These are phyloP conservation scores for Falco peregrinus DNA, from an alignment of 2,797 vertebrate genomes.

Conservation along the genomic window DNA sequence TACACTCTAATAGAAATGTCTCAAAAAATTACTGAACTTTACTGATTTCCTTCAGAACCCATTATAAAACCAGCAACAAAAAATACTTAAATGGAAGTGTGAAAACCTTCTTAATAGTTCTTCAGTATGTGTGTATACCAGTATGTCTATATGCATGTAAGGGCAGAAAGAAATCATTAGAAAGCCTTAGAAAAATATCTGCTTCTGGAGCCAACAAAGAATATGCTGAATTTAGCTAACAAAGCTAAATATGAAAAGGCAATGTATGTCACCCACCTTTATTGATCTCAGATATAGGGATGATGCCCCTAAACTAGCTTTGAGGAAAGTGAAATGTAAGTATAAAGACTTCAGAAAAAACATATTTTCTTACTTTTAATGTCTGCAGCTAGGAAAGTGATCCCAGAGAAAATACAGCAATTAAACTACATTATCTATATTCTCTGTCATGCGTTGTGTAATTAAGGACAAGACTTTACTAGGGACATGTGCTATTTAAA, in stretches of 20 bases:
- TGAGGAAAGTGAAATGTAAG: background rate
- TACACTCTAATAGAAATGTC: fast-evolving
- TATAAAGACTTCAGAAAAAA: background rate
- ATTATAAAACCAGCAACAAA: background rate
- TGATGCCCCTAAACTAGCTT: background rate
- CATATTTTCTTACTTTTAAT: background rate
- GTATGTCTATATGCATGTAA: background rate
- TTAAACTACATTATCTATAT: background rate
- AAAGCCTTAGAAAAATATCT: background rate
- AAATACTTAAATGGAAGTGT: background rate
- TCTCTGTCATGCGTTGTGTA: background rate
- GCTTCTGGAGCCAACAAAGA: background rate
- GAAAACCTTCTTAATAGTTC: background rate
- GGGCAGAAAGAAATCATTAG: background rate
- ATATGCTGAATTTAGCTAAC: background rate
- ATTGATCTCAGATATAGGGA: background rate
- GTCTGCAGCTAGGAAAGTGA: background rate
- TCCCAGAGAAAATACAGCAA: background rate
- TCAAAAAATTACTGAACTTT: background rate
- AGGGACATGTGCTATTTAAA: background rate
- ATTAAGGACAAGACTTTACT: background rate
- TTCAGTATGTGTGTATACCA: background rate
- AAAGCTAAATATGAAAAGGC: background rate
- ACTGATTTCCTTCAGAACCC: background rate
- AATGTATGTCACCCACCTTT: background rate